Evolutionary conservation across 2,888 invertebrate genomes (phyloP).

Genomic region (Rotaria macrura): DNA sequence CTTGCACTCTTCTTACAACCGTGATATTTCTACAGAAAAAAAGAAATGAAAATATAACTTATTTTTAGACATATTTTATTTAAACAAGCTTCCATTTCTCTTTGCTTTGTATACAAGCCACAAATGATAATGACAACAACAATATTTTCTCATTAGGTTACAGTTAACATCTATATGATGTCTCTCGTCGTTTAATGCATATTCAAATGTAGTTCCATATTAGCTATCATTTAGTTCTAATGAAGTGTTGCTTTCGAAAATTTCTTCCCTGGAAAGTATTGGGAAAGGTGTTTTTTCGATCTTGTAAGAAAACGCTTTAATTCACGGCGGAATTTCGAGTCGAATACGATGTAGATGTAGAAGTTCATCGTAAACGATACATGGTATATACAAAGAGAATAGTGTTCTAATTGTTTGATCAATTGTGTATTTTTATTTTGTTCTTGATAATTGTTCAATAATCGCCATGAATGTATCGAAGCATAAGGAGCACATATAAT

Average conservation of each 20-base stretch:
- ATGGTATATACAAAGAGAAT: neutral
- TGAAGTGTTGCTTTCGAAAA: neutral
- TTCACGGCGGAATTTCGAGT: neutral
- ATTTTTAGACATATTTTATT: neutral
- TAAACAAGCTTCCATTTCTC: neutral
- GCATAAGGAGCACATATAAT: neutral
- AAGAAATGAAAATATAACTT: neutral
- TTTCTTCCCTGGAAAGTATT: neutral
- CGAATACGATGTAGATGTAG: neutral
- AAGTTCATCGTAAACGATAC: slow-evolving; percentile 8
- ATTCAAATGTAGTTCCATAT: neutral
- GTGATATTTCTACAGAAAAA: too few species aligned
- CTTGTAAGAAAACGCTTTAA: neutral
- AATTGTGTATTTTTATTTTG: neutral
- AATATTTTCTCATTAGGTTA: neutral
- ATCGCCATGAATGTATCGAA: neutral
- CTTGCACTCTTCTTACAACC: too few species aligned
- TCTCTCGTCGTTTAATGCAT: neutral
- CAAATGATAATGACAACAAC: neutral
- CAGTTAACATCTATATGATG: neutral
- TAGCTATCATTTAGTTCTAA: neutral
- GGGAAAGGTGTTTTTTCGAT: neutral
- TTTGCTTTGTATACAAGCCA: neutral
- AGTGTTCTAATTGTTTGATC: neutral
- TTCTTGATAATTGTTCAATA: neutral